Evolutionary conservation across 2,113 vertebrate genomes (phyloP).

Genomic region (Myocastor coypus): DNA sequence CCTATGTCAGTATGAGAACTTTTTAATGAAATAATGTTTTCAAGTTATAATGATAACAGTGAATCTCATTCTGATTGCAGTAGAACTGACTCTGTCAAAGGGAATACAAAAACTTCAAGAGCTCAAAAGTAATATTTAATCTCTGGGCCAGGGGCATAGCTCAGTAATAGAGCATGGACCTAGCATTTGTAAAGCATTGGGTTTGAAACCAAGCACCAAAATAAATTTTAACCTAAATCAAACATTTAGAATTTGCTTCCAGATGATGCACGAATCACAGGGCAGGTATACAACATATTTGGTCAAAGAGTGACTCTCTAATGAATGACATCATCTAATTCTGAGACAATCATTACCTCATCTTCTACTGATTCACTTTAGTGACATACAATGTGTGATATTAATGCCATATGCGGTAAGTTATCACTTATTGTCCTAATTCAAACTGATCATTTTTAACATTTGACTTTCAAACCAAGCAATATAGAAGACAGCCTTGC

Average conservation of each 20-base stretch:
- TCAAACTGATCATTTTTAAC: slow-evolving; percentile 32
- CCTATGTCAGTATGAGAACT: not conserved
- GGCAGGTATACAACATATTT: slow-evolving; percentile 2
- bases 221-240: not conserved
- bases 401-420: slow-evolving; percentile 54
- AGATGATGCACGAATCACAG: slow-evolving; percentile 25
- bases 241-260: slow-evolving; percentile 53
- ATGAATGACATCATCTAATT: slow-evolving; percentile 53
- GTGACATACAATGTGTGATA: slow-evolving; percentile 35
- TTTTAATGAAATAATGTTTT: slow-evolving; percentile 45
- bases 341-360: slow-evolving; percentile 56
- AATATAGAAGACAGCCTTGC: slow-evolving; percentile 10
- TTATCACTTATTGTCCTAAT: slow-evolving; percentile 5
- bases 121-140: slow-evolving; percentile 34
- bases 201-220: not conserved
- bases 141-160: too few relatives aligned
- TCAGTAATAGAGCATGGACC: not conserved
- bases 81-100: not conserved
- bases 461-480: slow-evolving; percentile 44
- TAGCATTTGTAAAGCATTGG: not conserved
- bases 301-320: slow-evolving; percentile 35
- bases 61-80: slow-evolving; percentile 20
- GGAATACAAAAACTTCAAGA: slow-evolving; percentile 46
- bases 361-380: slow-evolving; percentile 57
- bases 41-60: slow-evolving; percentile 17